A percentile compares a stretch with the other conserved stretches of the same genome.
These are phyloP conservation scores for Tachysurus vachellii DNA, from an alignment of 2,113 vertebrate species.

Conservation along the genomic window DNA sequence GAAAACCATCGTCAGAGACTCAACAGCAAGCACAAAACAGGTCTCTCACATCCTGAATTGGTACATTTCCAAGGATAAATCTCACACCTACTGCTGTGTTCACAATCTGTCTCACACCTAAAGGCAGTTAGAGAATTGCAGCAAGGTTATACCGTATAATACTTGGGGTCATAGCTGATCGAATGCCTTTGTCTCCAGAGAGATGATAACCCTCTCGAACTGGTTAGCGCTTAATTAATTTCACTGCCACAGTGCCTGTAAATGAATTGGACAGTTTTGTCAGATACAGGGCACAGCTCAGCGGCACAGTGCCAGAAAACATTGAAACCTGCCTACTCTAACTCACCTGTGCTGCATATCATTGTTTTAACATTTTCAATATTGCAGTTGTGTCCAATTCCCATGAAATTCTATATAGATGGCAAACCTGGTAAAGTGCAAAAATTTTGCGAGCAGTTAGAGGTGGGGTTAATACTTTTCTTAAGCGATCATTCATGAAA, in stretches of 20 bases:
- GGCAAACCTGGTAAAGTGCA: neutral
- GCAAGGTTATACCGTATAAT: constrained; percentile 42
- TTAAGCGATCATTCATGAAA: neutral
- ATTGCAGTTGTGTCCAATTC: constrained; percentile 1
- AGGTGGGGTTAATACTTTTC: neutral
- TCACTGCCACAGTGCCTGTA: constrained; percentile 23
- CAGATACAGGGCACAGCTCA: constrained; percentile 41
- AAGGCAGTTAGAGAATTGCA: constrained; percentile 16
- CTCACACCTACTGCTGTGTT: constrained; percentile 35
- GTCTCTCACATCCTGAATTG: neutral
- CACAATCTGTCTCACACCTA: constrained; percentile 24
- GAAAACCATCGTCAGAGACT: neutral
- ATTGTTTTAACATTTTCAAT: constrained; percentile 26
- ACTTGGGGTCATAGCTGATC: constrained; percentile 40
- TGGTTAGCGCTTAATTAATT: constrained; percentile 42
- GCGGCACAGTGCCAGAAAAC: constrained; percentile 23
- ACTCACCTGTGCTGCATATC: constrained; percentile 9
- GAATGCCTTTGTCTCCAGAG: constrained; percentile 43
- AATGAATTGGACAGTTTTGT: constrained; percentile 53
- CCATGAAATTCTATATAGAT: neutral
- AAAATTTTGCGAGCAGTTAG: neutral
- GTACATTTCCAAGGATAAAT: constrained; percentile 17
- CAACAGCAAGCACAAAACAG: constrained; percentile 3
- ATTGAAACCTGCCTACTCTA: constrained; percentile 22
- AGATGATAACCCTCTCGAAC: constrained; percentile 49